phyloP scores from a whole-genome alignment of 2,113 vertebrate species.

The Gila orcuttii region DNA sequence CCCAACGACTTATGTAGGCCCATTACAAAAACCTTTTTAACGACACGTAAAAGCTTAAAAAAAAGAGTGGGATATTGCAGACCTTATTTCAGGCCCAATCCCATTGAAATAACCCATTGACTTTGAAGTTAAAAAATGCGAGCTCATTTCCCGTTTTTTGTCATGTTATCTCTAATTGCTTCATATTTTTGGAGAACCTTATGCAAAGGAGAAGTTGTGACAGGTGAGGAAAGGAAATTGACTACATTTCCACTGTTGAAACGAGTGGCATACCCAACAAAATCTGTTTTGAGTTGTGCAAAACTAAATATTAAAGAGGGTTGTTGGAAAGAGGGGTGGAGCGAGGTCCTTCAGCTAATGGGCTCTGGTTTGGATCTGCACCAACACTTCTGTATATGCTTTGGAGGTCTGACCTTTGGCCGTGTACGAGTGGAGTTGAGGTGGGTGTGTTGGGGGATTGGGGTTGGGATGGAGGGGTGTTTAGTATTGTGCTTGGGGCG shows the following conservation, averaged over 20 bases:
- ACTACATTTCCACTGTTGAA: conserved; percentile 18
- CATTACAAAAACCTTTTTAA: background rate
- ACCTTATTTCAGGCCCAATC: background rate
- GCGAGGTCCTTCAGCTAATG: conserved; percentile 54
- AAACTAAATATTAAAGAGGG: conserved; percentile 32
- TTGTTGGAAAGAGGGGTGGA: conserved; percentile 26
- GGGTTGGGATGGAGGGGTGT: conserved; percentile 56
- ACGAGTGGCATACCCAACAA: background rate
- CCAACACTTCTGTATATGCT: conserved; percentile 64
- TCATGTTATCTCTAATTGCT: background rate
- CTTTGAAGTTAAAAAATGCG: background rate
- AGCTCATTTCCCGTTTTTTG: background rate
- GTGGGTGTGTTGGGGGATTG: conserved; percentile 38
- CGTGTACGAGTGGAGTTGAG: conserved; percentile 43
- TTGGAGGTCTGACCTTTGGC: conserved; percentile 66
- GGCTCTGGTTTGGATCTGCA: conserved; percentile 66
- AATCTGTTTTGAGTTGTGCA: conserved; percentile 48
- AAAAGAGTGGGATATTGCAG: background rate
- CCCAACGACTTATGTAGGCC: background rate
- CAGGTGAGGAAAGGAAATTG: conserved; percentile 16
- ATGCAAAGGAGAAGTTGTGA: background rate
- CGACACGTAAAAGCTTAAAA: background rate
- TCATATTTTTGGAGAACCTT: background rate
- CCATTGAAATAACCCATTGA: background rate
- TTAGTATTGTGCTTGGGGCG: conserved; percentile 60